Base-by-base conservation (phyloP, 2,113 vertebrate genomes). In the Pseudolaguvia tuberculata region DNA sequence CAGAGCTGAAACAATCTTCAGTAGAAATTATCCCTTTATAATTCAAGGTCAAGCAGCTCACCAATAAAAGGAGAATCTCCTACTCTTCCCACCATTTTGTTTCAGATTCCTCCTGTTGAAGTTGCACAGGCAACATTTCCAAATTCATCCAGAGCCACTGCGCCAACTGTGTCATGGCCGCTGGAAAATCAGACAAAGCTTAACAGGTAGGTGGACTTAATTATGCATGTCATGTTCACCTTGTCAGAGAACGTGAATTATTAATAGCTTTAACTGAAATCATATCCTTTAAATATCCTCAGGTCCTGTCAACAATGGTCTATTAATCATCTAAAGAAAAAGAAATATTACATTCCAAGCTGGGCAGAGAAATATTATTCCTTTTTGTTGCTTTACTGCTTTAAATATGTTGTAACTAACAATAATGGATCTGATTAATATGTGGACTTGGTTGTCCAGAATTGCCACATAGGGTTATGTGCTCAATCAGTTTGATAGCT, bases 81-180 rank as follows among this genome's bases (percentile, higher is more conserved):
- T 0, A 94, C 93, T 62, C 92, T 86, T 80, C 93, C 93, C 21
- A 84, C 84, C 93, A 94, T 94, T 84, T 95, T 94, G 78, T 93
- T 89, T 8, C 80, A 15, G 29, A 90, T 90, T 27, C 88, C 88
- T 50, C 88, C 90, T 0, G 91, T 90, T 0, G 93, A 91, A 72
- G 91, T 93, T 18, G 92, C 89, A n/a, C 90, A 89, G 3, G 89
- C 91, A 21, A 94, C 79, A 53, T 91, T 87, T 1, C 90, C 93
- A 75, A 70, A 81, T 81, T n/a, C 47, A 80, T 91, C 91, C 63
- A 90, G 68, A 75, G 91, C 87, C 12, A 92, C 90, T 0, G 88
- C 79, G 0, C 88, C 91, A 57, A 86, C 89, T 0, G 89, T 94
- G 69, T 93, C 93, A 84, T 91, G 79, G 62, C 76, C 83, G 83